Percentiles rank a stretch among this genome's conserved stretches.
phyloP scores from a whole-genome alignment of 1,140 invertebrate genomes.

The Cataglyphis hispanica region DNA sequence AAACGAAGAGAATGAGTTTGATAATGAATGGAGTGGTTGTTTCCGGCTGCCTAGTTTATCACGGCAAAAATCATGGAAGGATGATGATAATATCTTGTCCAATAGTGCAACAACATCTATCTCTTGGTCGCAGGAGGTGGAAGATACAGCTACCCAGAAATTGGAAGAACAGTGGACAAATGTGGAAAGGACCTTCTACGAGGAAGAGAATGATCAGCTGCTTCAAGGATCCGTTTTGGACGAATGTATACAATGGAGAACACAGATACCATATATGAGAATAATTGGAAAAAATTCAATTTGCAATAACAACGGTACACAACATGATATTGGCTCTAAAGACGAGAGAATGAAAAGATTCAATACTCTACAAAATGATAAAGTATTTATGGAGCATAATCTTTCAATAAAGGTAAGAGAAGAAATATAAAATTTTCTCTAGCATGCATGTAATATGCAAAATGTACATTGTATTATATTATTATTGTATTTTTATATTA shows the following conservation, averaged over 20 bases:
- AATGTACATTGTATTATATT: background rate
- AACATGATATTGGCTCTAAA: background rate
- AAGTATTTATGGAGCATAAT: background rate
- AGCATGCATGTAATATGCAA: background rate
- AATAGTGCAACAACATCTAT: conserved; percentile 74
- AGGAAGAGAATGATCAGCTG: conserved; percentile 73
- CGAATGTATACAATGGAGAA: conserved; percentile 83
- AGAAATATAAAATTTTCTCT: background rate
- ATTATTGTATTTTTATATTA: conserved; percentile 17
- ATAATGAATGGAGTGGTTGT: conserved; percentile 25
- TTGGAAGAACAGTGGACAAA: conserved; percentile 80
- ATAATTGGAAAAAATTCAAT: conserved; percentile 75
- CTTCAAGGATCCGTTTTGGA: conserved; percentile 68
- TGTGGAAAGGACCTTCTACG: conserved; percentile 80
- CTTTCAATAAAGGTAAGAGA: conserved; percentile 51
- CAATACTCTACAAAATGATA: conserved; percentile 5
- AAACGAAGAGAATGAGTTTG: background rate
- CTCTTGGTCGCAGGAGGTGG: conserved; percentile 81
- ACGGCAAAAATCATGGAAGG: conserved; percentile 50
- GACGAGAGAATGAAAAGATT: background rate
- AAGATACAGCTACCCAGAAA: conserved; percentile 77
- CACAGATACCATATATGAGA: conserved; percentile 81
- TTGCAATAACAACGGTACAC: conserved; percentile 25
- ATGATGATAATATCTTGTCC: conserved; percentile 37
- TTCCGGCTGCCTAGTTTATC: conserved; percentile 67